These are phyloP conservation scores for Scolopax rusticola DNA, from an alignment of 2,797 vertebrate species.

Conservation along the genomic window DNA sequence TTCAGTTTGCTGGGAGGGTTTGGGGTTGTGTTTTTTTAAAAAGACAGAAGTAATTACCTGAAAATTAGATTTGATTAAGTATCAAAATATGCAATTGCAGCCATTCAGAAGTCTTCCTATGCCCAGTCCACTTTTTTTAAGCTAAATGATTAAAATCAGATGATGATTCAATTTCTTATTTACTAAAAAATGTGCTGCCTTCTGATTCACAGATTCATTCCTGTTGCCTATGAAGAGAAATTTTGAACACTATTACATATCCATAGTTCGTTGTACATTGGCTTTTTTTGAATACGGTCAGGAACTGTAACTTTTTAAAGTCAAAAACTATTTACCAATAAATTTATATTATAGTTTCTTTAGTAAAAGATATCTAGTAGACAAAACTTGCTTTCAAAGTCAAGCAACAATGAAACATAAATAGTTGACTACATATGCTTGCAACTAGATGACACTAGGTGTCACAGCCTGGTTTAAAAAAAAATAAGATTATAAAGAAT, in stretches of 20 bases:
- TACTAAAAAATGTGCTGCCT: background rate
- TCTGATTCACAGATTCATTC: background rate
- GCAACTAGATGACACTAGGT: background rate
- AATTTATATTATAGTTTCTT: background rate
- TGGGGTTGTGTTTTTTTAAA: background rate
- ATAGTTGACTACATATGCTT: background rate
- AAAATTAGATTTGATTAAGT: background rate
- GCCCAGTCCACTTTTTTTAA: background rate
- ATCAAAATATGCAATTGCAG: background rate
- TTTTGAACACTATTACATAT: background rate
- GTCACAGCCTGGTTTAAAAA: slow-evolving; percentile 7
- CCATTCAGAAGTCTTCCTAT: background rate
- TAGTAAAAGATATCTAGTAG: background rate
- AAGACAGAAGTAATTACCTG: background rate
- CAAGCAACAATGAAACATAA: background rate
- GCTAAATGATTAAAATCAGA: background rate
- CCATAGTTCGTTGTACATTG: background rate
- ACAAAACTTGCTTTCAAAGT: background rate
- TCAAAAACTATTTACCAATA: background rate
- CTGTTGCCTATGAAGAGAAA: background rate
- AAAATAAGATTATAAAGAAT: background rate
- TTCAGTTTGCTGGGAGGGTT: background rate
- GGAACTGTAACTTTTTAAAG: background rate
- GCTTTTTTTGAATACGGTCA: background rate
- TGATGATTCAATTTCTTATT: background rate